Percentiles rank a stretch among this genome's conserved stretches.
Evolutionary conservation across 2,888 invertebrate species (phyloP).

Genomic region (Drosophila engyochracea): DNA sequence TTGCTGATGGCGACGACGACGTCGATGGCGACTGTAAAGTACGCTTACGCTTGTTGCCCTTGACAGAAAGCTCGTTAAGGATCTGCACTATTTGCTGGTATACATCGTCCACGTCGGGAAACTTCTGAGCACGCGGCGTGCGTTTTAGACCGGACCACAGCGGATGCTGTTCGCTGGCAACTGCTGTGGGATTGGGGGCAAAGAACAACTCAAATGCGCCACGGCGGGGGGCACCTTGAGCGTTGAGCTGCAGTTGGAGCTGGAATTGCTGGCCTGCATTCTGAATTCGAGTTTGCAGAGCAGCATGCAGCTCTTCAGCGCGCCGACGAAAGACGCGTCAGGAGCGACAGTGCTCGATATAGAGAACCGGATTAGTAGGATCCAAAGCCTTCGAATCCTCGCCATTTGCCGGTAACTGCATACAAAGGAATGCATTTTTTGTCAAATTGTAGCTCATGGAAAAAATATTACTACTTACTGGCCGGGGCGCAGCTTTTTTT

Average conservation of each 20-base stretch:
- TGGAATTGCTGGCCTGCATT: slow-evolving; percentile 56
- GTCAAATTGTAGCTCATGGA: not conserved
- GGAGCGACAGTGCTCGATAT: slow-evolving; percentile 84
- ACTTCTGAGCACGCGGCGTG: slow-evolving; percentile 83
- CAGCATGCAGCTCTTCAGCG: slow-evolving; percentile 79
- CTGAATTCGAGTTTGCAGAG: slow-evolving; percentile 63
- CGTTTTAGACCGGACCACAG: slow-evolving; percentile 84
- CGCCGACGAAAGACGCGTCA: slow-evolving; percentile 84
- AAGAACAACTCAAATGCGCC: slow-evolving; percentile 83
- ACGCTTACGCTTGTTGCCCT: slow-evolving; percentile 30
- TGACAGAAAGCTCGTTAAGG: slow-evolving; percentile 2
- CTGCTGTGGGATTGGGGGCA: slow-evolving; percentile 47
- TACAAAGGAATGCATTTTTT: not conserved
- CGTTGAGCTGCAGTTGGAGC: slow-evolving; percentile 79
- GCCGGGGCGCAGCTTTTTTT: not conserved
- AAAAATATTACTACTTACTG: not conserved
- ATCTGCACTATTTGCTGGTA: slow-evolving; percentile 31
- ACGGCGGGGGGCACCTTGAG: slow-evolving; percentile 76
- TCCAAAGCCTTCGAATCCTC: slow-evolving; percentile 36
- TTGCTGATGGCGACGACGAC: slow-evolving; percentile 8
- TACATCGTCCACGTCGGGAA: slow-evolving; percentile 70
- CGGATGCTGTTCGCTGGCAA: slow-evolving; percentile 47
- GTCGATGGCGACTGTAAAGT: not conserved
- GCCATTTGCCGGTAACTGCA: slow-evolving; percentile 6
- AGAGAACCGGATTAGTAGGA: slow-evolving; percentile 71